These are phyloP conservation scores for Drosophila bocqueti DNA, from an alignment of 1,140 invertebrate species.

Conservation along the genomic window DNA sequence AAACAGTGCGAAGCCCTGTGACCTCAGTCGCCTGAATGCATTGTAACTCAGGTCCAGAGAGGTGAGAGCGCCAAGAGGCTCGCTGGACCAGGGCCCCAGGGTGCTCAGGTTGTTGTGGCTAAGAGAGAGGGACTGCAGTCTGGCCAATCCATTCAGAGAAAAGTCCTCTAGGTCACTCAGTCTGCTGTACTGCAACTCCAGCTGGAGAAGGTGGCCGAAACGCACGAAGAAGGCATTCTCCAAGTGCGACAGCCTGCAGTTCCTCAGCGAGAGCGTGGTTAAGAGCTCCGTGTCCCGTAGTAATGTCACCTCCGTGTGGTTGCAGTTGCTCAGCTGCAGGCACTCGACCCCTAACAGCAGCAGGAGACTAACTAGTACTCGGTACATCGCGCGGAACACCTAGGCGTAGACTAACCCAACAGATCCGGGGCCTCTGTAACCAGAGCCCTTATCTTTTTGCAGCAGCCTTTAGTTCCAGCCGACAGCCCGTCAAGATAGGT, in stretches of 20 bases:
- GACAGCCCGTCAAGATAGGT: conserved; percentile 73
- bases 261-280: conserved; percentile 43
- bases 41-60: conserved; percentile 72
- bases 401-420: conserved; percentile 47
- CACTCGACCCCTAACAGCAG: conserved; percentile 29
- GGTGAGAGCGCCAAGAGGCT: conserved; percentile 55
- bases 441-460: conserved; percentile 64
- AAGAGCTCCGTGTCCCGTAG: conserved; percentile 35
- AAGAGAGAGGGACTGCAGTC: conserved; percentile 59
- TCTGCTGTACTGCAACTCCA: conserved; percentile 64
- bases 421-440: conserved; percentile 20
- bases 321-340: conserved; percentile 63
- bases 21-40: conserved; percentile 28
- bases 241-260: conserved; percentile 64
- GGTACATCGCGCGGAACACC: conserved; percentile 43
- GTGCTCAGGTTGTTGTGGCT: conserved; percentile 65
- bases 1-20: conserved; percentile 53
- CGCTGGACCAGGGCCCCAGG: conserved; percentile 67
- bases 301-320: conserved; percentile 36
- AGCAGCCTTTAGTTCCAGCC: conserved; percentile 48
- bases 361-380: conserved; percentile 3
- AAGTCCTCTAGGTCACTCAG: conserved; percentile 54
- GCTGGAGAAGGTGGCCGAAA: conserved; percentile 47
- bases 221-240: conserved; percentile 67
- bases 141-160: conserved; percentile 61